Evolutionary conservation across 2,113 vertebrate species (phyloP), one percentile per base, ranked within the genome.

Genomic region (Meriones unguiculatus): DNA sequence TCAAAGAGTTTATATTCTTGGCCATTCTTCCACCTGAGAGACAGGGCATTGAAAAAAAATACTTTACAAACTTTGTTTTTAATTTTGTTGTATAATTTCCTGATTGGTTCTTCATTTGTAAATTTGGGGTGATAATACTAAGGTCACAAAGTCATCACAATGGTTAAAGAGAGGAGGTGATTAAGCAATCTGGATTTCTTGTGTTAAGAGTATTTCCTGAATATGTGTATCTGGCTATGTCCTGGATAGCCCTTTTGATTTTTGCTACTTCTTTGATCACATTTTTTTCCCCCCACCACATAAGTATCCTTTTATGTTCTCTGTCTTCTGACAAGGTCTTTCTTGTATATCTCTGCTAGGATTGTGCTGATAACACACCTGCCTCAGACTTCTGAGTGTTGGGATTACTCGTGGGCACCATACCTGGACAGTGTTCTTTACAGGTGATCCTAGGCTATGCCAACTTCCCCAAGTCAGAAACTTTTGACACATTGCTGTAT

Each of bases 251-350:
- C 24, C 0, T 18, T 88, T 73, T 59, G n/a, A 73, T 73, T 95
- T 93, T 93, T 41, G 78, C n/a, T 65, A 41, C 69, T 87, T 95
- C 69, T 64, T 87, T 59, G 6, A 77, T 11, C n/a, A 73, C 32
- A 13, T 86, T 91, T 69, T 84, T 46, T 5, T 46, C 5, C 46
- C 46, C 22, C 69, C 85, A 70, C 80, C 54, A 67, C 15, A 50
- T 11, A 69, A 69, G 69, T 22, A 35, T 86, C 9, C 9, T 85
- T 24, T 32, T 81, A 80, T 86, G 32, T 90, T 87, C 11, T 77
- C 38, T 64, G 28, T 41, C 52, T 89, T 18, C 18, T 14, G 18
- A 17, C 2, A 25, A 57, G 59, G 57, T n/a, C 32, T 30, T 82
- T 52, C 35, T 59, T 62, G 35, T 82, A 5, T 62, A 11, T 54